Evolutionary conservation across 2,113 vertebrate species (phyloP).

Genomic region (Antigone vipio): DNA sequence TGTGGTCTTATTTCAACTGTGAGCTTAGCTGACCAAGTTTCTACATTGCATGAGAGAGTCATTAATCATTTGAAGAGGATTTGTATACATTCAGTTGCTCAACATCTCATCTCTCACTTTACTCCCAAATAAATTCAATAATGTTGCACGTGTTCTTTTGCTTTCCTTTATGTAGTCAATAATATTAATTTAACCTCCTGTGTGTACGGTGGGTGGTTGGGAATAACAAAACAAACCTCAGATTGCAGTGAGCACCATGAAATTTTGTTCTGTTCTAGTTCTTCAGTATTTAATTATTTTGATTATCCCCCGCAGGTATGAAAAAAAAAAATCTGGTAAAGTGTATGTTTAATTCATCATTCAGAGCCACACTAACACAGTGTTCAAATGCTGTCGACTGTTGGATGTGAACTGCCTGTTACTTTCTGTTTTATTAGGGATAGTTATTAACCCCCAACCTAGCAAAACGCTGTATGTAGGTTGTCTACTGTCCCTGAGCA

Average conservation of each 20-base stretch:
- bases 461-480: neutral
- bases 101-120: conserved; percentile 32
- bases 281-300: conserved; percentile 44
- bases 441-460: neutral
- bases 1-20: conserved; percentile 24
- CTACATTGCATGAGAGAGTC: conserved; percentile 19
- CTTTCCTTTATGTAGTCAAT: conserved; percentile 22
- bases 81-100: conserved; percentile 11
- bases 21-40: conserved; percentile 12
- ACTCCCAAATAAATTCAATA: conserved; percentile 37
- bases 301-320: neutral
- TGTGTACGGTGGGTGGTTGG: neutral
- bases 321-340: neutral
- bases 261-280: conserved; percentile 7
- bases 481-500: neutral
- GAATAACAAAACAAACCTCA: conserved; percentile 5
- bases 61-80: conserved; percentile 34
- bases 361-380: neutral
- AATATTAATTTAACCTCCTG: conserved; percentile 35
- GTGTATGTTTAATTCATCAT: neutral
- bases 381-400: neutral
- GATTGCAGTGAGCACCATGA: neutral
- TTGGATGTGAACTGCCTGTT: neutral
- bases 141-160: conserved; percentile 4
- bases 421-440: neutral